phyloP scores from a whole-genome alignment of 2,888 invertebrate species.

The Sthenelais limicola region DNA sequence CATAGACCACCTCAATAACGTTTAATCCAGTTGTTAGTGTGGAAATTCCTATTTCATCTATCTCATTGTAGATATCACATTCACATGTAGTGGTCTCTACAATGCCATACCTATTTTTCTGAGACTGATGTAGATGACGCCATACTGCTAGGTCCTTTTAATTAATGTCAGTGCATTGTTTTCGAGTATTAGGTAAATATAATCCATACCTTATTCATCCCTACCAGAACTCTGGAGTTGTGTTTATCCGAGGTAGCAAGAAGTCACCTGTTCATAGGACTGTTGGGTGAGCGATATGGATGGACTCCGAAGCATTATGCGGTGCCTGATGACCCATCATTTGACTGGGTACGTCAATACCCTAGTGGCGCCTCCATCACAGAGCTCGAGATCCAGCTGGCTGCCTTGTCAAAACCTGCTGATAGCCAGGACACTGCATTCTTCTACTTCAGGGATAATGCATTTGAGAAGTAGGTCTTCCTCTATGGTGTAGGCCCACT shows the following conservation, averaged over 20 bases:
- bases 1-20: no score
- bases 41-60: no score
- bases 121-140: no score
- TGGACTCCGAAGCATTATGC: slow-evolving; percentile 65
- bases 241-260: slow-evolving; percentile 71
- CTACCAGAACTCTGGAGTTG: slow-evolving; percentile 69
- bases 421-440: slow-evolving; percentile 63
- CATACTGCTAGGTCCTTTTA: no score
- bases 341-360: slow-evolving; percentile 70
- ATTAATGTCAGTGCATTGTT: no score
- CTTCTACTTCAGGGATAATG: slow-evolving; percentile 70
- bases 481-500: no score
- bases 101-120: no score
- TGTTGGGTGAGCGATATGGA: slow-evolving; percentile 73
- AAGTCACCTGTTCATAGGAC: slow-evolving; percentile 72
- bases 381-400: slow-evolving; percentile 72
- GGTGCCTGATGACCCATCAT: slow-evolving; percentile 64
- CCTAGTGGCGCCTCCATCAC: slow-evolving; percentile 71
- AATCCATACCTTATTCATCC: no score
- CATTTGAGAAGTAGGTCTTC: slow-evolving; percentile 41
- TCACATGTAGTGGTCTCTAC: no score
- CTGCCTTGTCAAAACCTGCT: slow-evolving; percentile 59
- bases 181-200: no score
- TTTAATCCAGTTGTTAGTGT: no score
- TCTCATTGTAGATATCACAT: no score